Evolutionary conservation across 2,888 invertebrate genomes (phyloP), one percentile per base, ranked within the genome.

Genomic region (Temnothorax rugatulus): DNA sequence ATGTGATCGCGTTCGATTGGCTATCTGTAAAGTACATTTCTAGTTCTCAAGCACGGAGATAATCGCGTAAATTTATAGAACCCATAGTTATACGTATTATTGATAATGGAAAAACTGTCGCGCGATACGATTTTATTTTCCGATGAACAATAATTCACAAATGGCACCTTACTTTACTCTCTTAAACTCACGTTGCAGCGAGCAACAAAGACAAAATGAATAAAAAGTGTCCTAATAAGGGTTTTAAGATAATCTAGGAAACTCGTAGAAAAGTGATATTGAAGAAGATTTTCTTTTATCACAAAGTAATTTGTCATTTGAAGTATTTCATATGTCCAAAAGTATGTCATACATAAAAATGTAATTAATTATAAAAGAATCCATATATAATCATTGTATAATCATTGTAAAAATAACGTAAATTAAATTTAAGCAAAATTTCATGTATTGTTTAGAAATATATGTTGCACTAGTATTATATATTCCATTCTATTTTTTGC

Each of bases 61-160:
- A 44, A 5, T 54, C 18, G 18, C 38, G 25, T 47, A 61, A 63
- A 75, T 76, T 66, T 50, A 44, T 13, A 29, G 74, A 59, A 13
- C 8, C 13, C 18, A 25, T 38, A 38, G 21, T 5, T 50, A 18
- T 21, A 44, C 13, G n/a, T 50, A 44, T 25, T 29, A 75, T 64
- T 44, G 41, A 44, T 77, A 68, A 68, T 77, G 38, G 66, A 66
- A 3, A 66, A 38, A 64, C 50, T 25, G n/a, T 52, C 50, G 21
- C 47, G 11, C 18, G 25, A 4, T 29, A 25, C n/a, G 4, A 66
- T 66, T 76, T 52, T 66, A 50, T 76, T 76, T 52, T n/a, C n/a
- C 41, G 41, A 66, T 41, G 18, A 21, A 21, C 15, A 18, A 64
- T 76, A 50, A 75, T 44, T 47, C n/a, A 41, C n/a, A 61, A 61